Evolutionary conservation across 2,888 invertebrate genomes (phyloP), one percentile per base, ranked within the genome.

Genomic region (Clitarchus hookeri): DNA sequence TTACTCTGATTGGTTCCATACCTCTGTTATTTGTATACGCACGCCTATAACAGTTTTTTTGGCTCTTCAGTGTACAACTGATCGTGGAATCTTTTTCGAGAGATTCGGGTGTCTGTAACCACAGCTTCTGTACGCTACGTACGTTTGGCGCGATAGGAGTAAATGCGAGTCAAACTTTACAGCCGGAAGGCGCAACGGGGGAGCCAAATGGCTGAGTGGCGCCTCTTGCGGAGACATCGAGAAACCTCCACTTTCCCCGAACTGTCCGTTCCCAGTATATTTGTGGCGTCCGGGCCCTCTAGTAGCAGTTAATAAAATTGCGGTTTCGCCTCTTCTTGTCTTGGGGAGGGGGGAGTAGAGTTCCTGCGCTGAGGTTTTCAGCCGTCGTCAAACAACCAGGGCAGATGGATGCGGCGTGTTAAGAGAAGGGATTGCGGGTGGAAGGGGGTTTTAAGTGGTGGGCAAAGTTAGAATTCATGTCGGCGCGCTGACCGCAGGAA

Each of bases 321-420:
- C 65, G 65, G 65, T 23, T 9, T 65, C n/a, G 65, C 23, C 23
- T 23, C 65, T 19, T 19, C 23, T 0, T 23, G 65, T 11, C n/a
- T 12, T 6, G 65, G 19, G 8, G 65, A 8, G 65, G 65, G 2
- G 65, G 65, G 65, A 8, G 19, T 8, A 23, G 65, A 65, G 12
- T 23, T 65, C 8, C 65, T 65, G 23, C 53, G 19, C 16, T 9
- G n/a, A 65, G 65, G 65, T 65, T 65, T 65, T 6, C 53, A 11
- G 65, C 65, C n/a, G 65, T 2, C 65, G 65, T 65, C n/a, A 65
- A 23, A 65, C 65, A 65, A 4, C 16, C n/a, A 12, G 65, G 11
- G 65, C 65, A 65, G 65, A 65, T 65, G 65, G 65, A 65, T 65
- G 65, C 16, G 65, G 65, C 23, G 65, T 65, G 65, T 65, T 65